Percentiles rank a stretch among this genome's conserved stretches.
phyloP scores from a whole-genome alignment of 2,113 vertebrate species.

The Corythornis vintsioides region DNA sequence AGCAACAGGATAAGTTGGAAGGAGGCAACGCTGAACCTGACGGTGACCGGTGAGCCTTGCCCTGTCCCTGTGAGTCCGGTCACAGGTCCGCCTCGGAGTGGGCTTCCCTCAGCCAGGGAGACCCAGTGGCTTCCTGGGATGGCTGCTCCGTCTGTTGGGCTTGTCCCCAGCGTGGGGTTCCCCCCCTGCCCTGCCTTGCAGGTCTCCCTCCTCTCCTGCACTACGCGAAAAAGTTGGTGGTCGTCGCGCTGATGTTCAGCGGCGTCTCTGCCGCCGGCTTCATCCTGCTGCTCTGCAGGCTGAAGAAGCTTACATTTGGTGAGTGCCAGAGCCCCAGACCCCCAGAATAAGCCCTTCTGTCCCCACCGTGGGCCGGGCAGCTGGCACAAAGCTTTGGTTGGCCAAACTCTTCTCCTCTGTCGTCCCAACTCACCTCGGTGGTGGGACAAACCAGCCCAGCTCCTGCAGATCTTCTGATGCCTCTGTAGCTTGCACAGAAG shows the following conservation, averaged over 20 bases:
- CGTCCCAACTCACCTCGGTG: rapidly evolving
- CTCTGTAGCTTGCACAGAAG: background rate
- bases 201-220: background rate
- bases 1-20: background rate
- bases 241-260: rapidly evolving
- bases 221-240: rapidly evolving
- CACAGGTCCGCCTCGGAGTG: rapidly evolving
- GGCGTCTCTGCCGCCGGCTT: rapidly evolving
- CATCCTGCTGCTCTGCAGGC: background rate
- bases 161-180: background rate
- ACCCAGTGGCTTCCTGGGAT: background rate
- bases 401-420: background rate
- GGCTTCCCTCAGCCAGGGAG: background rate
- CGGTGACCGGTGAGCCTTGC: background rate
- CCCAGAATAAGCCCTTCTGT: background rate
- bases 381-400: background rate
- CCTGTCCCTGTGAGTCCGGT: rapidly evolving
- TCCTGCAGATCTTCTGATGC: background rate
- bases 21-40: background rate
- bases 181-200: background rate
- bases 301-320: rapidly evolving
- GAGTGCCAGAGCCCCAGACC: background rate
- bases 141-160: rapidly evolving
- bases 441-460: background rate
- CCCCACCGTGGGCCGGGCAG: rapidly evolving